Base-by-base conservation (phyloP, 37 sponge, comb jelly and placozoan species). In the Bolinopsis microptera region DNA sequence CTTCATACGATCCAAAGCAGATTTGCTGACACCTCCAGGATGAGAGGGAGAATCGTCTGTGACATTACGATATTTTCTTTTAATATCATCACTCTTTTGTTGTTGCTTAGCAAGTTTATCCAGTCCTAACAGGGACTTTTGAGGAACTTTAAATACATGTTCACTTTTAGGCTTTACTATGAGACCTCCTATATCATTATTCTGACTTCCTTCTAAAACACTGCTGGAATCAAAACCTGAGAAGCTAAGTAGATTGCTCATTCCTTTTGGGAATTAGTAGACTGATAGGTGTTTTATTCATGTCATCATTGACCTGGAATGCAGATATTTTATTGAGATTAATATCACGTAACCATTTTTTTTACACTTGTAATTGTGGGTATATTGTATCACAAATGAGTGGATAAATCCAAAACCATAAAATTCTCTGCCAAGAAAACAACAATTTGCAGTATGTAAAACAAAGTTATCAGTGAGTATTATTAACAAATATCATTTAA, bases 1-100 rank as follows among this genome's bases (percentile, higher is more conserved):
- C 92, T 95, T 93, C 23, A 95, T 95, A 61, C 94, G 93, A 38
- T 94, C 83, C 76, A 93, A 26, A 30, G 95, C 98, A 69, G 95
- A 95, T 5, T 93, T 92, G 70, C 93, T 96, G 36, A 96, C 98
- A 0, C 98, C 98, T 21, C 98, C 98, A 69, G 98, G 93, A 68
- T 98, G 95, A 37, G 97, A 96, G 0, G 98, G 98, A 0, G 98
- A 96, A 35, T 98, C 98, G 0, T 69, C 92, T 26, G 38, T 76
- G 8, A 94, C 5, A 13, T 69, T 38, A 0, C 98, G 61, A 70
- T 95, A 98, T 22, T 93, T 70, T 0, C 96, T 35, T 8, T 95
- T 86, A 34, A 35, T 21, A 8, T 70, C 74, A 18, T 34, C 2
- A 18, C 1, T 3, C 5, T 33, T 30, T 22, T 35, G 82, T 22